phyloP scores from a whole-genome alignment of 2,888 invertebrate genomes.

The Cataglyphis altisquamis region DNA sequence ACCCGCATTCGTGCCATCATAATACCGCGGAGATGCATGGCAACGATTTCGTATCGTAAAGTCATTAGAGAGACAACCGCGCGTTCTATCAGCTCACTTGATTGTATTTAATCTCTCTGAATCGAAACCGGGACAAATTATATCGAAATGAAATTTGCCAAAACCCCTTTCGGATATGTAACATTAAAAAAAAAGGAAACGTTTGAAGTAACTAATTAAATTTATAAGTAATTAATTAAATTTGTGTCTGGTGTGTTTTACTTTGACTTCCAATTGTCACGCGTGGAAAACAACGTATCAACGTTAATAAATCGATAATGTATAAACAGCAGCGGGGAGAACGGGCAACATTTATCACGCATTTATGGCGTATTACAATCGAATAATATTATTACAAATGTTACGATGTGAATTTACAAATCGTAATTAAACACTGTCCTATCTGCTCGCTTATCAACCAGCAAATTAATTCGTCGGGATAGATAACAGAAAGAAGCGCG shows the following conservation, averaged over 20 bases:
- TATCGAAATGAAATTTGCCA: neutral
- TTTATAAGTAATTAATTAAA: constrained; percentile 32
- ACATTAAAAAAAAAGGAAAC: constrained; percentile 1
- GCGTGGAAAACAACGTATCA: constrained; percentile 7
- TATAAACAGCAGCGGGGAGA: constrained; percentile 37
- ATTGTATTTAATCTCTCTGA: constrained; percentile 17
- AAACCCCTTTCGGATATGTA: neutral
- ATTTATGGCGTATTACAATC: constrained; percentile 40
- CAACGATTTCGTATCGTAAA: constrained; percentile 48
- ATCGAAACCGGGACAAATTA: constrained; percentile 25
- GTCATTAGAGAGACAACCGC: constrained; percentile 30
- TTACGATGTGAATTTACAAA: constrained; percentile 27
- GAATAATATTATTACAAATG: constrained; percentile 48
- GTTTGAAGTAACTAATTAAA: neutral
- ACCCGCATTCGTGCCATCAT: constrained; percentile 49
- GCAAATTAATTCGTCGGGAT: constrained; percentile 32
- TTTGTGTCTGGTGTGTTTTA: constrained; percentile 33
- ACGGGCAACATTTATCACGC: constrained; percentile 25
- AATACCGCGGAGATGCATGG: constrained; percentile 41
- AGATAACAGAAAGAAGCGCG: constrained; percentile 8
- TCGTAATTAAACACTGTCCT: constrained; percentile 32
- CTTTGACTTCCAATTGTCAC: constrained; percentile 45
- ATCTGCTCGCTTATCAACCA: constrained; percentile 2
- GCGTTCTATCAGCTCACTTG: constrained; percentile 22
- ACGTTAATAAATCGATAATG: constrained; percentile 42